Evolutionary conservation across 1,140 invertebrate genomes (phyloP), one percentile per base, ranked within the genome.

Genomic region (Coboldia fuscipes): DNA sequence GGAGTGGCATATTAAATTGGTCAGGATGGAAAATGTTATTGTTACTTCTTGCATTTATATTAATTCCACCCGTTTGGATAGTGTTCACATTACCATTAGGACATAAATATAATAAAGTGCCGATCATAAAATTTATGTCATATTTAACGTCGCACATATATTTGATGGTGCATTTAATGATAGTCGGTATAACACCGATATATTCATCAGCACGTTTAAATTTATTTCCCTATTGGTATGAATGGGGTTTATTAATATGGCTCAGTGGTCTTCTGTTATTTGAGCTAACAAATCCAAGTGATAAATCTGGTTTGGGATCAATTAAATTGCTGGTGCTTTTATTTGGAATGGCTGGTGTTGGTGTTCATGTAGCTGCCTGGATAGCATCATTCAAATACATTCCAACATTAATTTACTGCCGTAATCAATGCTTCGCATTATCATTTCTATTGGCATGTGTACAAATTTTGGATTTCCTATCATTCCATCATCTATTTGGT

Each of bases 91-190:
- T 97, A 42, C 93, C 93, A 9, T 60, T 97, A 41, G 85, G 85
- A 15, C 88, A 93, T 60, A 82, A 82, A 54, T 96, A 92, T 58
- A 84, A 90, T 65, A 89, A 84, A 62, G 75, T 83, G 45, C 94
- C 94, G 14, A 94, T 98, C 42, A 94, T 98, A 47, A 97, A 97
- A 60, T 98, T 98, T 56, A 96, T 97, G 82, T 93, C 90, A 10
- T 96, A 97, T 58, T 67, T 98, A 33, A 96, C 93, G 1, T 97
- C 94, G 1, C 94, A 98, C 61, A 76, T 97, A 41, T 94, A 96
- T 57, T 71, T 98, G 34, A 96, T 97, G 75, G 59, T 89, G 30
- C 73, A 97, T 40, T 70, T 97, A 41, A 69, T 80, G 33, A 62
- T 94, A 35, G 84, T 86, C n/a, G 82, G 78, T 19, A 89, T 96